Conservation (phyloP, 1,140 invertebrate species). For the Contarinia nasturtii region DNA sequence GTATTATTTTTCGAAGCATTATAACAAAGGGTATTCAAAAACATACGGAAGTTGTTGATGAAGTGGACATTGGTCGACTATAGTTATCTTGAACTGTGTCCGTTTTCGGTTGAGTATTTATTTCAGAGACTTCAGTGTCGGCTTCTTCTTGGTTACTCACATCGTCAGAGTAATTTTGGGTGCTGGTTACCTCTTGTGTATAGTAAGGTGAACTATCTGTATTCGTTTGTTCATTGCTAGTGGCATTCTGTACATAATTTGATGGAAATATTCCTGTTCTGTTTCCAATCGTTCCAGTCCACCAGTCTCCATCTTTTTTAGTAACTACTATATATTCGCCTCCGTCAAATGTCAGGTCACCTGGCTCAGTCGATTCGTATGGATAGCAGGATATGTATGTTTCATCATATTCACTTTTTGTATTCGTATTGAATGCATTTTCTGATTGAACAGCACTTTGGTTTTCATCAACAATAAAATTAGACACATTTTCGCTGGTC, state of each 20-base stretch:
- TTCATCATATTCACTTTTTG: constrained; percentile 11
- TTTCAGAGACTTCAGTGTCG: constrained; percentile 24
- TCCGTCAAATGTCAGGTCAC: constrained; percentile 79
- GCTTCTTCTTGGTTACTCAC: constrained; percentile 20
- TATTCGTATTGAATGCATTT: constrained; percentile 21
- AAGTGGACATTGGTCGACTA: constrained; percentile 24
- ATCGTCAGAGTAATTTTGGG: constrained; percentile 10
- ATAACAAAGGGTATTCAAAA: not conserved
- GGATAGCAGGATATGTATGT: constrained; percentile 67
- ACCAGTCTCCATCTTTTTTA: constrained; percentile 92
- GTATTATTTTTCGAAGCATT: not conserved
- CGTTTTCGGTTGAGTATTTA: constrained; percentile 21
- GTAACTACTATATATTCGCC: constrained; percentile 77
- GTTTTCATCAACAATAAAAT: constrained; percentile 1
- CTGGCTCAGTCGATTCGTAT: constrained; percentile 70
- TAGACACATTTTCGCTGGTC: too few species aligned
- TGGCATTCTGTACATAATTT: constrained; percentile 58
- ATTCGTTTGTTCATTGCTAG: constrained; percentile 2
- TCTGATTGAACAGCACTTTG: constrained; percentile 11
- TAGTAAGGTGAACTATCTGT: not conserved
- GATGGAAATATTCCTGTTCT: constrained; percentile 87
- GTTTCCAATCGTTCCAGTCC: constrained; percentile 76
- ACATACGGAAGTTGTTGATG: constrained; percentile 17
- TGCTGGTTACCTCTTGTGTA: too few species aligned
- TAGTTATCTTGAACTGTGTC: constrained; percentile 13